phyloP scores from a whole-genome alignment of 2,888 invertebrate species.

The Torymus auratus region DNA sequence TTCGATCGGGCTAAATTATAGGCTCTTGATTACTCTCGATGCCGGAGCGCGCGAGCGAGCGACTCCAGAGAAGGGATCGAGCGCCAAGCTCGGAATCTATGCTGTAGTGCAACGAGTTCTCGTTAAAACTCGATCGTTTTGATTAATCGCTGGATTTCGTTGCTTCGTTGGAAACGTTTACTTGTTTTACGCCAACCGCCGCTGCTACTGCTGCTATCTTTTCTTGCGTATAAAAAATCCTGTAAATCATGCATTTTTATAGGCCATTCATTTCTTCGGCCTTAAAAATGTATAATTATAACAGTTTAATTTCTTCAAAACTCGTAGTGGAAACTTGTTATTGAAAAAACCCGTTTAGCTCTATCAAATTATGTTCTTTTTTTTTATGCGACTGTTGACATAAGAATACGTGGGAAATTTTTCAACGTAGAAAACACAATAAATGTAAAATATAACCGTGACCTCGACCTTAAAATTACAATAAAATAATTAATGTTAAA shows the following conservation, averaged over 20 bases:
- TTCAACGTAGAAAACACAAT: not conserved
- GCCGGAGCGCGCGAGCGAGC: conserved; percentile 34
- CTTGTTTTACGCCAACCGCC: conserved; percentile 28
- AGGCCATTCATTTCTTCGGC: conserved; percentile 39
- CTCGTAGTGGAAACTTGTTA: conserved; percentile 32
- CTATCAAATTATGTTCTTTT: conserved; percentile 34
- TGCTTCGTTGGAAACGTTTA: conserved; percentile 50
- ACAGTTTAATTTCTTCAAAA: conserved; percentile 48
- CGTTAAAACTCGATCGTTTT: conserved; percentile 64
- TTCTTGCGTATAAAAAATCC: conserved; percentile 36
- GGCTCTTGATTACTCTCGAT: conserved; percentile 75
- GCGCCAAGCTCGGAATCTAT: conserved; percentile 52
- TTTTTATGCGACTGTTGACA: not conserved
- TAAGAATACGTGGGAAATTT: conserved; percentile 9
- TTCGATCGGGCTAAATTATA: conserved; percentile 77
- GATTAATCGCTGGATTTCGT: conserved; percentile 61
- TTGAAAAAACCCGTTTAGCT: conserved; percentile 37
- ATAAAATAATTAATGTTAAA: too few relatives aligned
- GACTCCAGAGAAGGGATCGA: conserved; percentile 12
- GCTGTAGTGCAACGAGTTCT: conserved; percentile 58
- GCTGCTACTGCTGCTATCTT: not conserved
- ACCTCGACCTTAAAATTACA: too few relatives aligned
- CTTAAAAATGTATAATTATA: conserved; percentile 47
- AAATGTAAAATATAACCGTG: not conserved
- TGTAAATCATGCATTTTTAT: conserved; percentile 57